phyloP scores from a whole-genome alignment of 2,797 vertebrate species.

The Podarcis siculus region DNA sequence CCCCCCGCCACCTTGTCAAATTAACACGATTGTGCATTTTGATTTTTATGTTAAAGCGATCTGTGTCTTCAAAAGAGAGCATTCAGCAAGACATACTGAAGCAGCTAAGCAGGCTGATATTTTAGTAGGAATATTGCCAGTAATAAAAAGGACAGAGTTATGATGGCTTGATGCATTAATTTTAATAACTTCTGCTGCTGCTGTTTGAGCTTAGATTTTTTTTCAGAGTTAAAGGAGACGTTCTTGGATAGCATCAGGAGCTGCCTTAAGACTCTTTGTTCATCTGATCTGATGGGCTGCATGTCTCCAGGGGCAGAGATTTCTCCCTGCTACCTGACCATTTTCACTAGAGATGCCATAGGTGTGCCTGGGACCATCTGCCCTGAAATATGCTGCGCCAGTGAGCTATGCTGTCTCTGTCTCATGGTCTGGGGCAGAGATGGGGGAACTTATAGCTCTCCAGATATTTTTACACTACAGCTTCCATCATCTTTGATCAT shows the following conservation, averaged over 20 bases:
- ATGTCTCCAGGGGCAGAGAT: background rate
- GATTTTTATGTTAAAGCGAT: constrained; percentile 65
- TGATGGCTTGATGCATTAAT: constrained; percentile 74
- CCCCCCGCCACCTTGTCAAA: constrained; percentile 58
- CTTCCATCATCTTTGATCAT: no score
- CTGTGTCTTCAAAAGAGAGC: constrained; percentile 69
- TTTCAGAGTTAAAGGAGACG: constrained; percentile 56
- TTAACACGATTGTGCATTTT: constrained; percentile 68
- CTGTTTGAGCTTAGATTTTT: constrained; percentile 63
- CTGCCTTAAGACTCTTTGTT: background rate
- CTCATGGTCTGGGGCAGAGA: no score
- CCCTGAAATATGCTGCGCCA: background rate
- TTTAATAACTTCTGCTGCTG: constrained; percentile 74
- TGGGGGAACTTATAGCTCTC: no score
- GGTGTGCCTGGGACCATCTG: background rate
- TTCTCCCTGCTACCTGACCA: background rate
- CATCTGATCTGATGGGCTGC: background rate
- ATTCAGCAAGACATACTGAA: constrained; percentile 66
- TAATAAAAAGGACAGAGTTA: constrained; percentile 76
- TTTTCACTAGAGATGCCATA: background rate
- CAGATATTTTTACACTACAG: no score
- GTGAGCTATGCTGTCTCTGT: no score
- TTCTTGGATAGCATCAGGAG: constrained; percentile 17
- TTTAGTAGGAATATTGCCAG: constrained; percentile 73
- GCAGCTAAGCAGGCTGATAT: constrained; percentile 70